phyloP scores from a whole-genome alignment of 2,888 invertebrate genomes.

The Caenorhabditis wallacei region DNA sequence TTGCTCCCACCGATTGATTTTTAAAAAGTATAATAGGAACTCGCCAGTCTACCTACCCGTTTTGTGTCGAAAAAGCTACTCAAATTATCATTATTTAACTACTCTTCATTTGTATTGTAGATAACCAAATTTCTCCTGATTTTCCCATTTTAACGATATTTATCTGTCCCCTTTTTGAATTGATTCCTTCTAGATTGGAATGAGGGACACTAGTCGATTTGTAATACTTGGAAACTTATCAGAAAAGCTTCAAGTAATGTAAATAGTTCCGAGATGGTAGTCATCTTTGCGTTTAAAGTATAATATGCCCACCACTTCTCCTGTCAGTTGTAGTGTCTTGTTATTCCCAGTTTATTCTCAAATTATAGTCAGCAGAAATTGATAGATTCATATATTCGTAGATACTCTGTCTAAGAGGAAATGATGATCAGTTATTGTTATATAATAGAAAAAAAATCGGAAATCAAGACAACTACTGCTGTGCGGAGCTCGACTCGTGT shows the following conservation, averaged over 20 bases:
- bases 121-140: conserved; percentile 11
- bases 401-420: not conserved
- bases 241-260: conserved; percentile 9
- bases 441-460: not conserved
- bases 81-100: conserved; percentile 13
- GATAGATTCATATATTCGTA: not conserved
- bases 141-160: conserved; percentile 13
- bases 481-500: conserved; percentile 26
- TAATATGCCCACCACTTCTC: not conserved
- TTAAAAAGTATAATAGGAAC: conserved; percentile 33
- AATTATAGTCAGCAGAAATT: not conserved
- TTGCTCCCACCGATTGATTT: not conserved
- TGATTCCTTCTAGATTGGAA: not conserved
- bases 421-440: not conserved
- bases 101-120: conserved; percentile 42
- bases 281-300: conserved; percentile 10
- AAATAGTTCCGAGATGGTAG: conserved; percentile 35
- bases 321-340: conserved; percentile 24
- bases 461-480: conserved; percentile 11
- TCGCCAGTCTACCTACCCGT: conserved; percentile 21
- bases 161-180: conserved; percentile 24
- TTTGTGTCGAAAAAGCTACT: conserved; percentile 12
- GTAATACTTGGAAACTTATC: not conserved
- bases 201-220: conserved; percentile 19
- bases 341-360: conserved; percentile 7